phyloP scores from a whole-genome alignment of 2,113 vertebrate genomes.

The Gambusia affinis region DNA sequence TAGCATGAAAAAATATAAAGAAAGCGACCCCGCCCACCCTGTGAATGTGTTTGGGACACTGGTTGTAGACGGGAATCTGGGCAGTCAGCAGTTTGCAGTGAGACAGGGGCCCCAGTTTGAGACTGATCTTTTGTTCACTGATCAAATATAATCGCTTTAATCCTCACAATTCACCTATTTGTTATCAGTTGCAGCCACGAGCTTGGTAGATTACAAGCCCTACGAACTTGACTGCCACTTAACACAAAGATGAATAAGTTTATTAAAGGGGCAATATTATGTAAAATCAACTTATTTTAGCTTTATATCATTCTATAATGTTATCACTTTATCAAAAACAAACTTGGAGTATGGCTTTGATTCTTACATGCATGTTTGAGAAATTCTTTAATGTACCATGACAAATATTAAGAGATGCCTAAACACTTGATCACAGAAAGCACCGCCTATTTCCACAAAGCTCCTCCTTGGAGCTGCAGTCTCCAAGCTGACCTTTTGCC shows the following conservation, averaged over 20 bases:
- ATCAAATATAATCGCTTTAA: constrained; percentile 78
- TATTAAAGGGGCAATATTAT: no score
- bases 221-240: neutral
- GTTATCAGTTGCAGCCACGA: constrained; percentile 57
- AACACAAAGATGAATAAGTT: neutral
- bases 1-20: constrained; percentile 4
- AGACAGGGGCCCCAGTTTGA: constrained; percentile 63
- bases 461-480: no score
- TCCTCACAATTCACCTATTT: constrained; percentile 70
- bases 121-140: constrained; percentile 59
- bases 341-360: no score
- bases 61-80: constrained; percentile 61
- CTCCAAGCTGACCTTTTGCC: no score
- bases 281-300: no score
- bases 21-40: neutral
- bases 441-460: no score
- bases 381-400: no score
- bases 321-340: no score
- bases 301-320: no score
- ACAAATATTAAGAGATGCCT: no score
- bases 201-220: constrained; percentile 25
- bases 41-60: constrained; percentile 27
- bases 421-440: no score
- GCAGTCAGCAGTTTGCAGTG: constrained; percentile 70
- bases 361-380: no score